phyloP scores from a whole-genome alignment of 2,113 vertebrate species.

The Arizona elegans region DNA sequence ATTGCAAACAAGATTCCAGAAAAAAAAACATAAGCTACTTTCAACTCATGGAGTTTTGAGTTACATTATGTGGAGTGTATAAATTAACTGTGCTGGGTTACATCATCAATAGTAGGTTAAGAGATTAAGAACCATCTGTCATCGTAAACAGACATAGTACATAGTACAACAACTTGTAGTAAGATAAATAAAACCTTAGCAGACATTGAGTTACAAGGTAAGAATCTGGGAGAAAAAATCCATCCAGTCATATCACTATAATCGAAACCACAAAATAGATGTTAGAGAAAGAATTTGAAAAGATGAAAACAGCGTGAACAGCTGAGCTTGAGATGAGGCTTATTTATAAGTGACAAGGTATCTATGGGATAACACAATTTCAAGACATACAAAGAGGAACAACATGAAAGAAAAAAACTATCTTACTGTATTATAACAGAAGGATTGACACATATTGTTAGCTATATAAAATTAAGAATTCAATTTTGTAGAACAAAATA shows the following conservation, averaged over 20 bases:
- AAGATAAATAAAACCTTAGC: slow-evolving; percentile 42
- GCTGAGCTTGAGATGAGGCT: not conserved
- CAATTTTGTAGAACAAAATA: not conserved
- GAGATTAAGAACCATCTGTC: slow-evolving; percentile 56
- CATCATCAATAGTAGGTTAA: slow-evolving; percentile 61
- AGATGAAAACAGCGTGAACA: slow-evolving; percentile 34
- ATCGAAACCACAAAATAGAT: slow-evolving; percentile 59
- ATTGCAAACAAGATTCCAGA: slow-evolving; percentile 60
- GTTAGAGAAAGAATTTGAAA: slow-evolving; percentile 44
- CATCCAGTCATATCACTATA: slow-evolving; percentile 32
- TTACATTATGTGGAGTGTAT: slow-evolving; percentile 65
- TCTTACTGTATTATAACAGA: not conserved
- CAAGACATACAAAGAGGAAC: slow-evolving; percentile 14
- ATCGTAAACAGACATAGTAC: slow-evolving; percentile 61
- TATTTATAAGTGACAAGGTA: not conserved
- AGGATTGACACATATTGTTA: not conserved
- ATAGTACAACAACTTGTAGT: slow-evolving; percentile 40
- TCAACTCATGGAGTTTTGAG: slow-evolving; percentile 60
- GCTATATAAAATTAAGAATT: not conserved
- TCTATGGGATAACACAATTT: not conserved
- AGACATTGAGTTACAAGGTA: slow-evolving; percentile 37
- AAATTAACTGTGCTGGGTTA: slow-evolving; percentile 68
- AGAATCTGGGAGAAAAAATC: slow-evolving; percentile 38
- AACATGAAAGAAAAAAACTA: slow-evolving; percentile 20
- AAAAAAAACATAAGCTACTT: slow-evolving; percentile 66